A percentile compares a stretch with the other conserved stretches of the same genome.
Conservation (phyloP, 2,113 vertebrate genomes). For the Antigone vipio region DNA sequence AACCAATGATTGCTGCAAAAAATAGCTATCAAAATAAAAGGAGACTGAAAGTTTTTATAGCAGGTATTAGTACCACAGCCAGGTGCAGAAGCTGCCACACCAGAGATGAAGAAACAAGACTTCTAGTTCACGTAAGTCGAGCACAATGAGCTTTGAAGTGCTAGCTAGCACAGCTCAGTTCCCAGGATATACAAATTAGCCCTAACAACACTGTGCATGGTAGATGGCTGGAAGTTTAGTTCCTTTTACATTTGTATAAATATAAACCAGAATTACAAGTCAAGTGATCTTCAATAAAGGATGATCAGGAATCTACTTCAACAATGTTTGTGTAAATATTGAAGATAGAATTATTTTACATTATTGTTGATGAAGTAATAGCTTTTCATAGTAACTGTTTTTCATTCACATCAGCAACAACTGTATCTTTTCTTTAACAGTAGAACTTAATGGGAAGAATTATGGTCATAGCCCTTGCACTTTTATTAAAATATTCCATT, state of each 20-base stretch:
- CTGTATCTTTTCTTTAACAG: background rate
- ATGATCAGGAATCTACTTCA: background rate
- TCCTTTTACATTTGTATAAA: background rate
- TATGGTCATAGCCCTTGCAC: background rate
- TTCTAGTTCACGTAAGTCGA: background rate
- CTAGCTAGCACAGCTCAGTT: background rate
- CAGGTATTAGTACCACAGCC: background rate
- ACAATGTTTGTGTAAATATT: background rate
- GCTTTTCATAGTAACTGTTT: background rate
- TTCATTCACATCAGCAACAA: background rate
- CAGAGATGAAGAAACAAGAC: background rate
- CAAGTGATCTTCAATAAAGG: background rate
- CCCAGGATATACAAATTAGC: background rate
- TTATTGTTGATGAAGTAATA: background rate
- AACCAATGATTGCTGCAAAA: background rate
- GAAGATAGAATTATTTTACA: background rate
- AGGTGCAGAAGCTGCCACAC: background rate
- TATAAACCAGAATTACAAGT: background rate
- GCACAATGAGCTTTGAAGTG: background rate
- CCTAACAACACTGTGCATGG: background rate
- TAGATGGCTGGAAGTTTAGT: background rate
- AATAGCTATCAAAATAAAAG: background rate
- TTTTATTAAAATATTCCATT: background rate
- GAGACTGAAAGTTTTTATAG: background rate
- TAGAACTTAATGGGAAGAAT: background rate